Evolutionary conservation across 2,113 vertebrate species (phyloP).

Genomic region (Ornithorhynchus anatinus): DNA sequence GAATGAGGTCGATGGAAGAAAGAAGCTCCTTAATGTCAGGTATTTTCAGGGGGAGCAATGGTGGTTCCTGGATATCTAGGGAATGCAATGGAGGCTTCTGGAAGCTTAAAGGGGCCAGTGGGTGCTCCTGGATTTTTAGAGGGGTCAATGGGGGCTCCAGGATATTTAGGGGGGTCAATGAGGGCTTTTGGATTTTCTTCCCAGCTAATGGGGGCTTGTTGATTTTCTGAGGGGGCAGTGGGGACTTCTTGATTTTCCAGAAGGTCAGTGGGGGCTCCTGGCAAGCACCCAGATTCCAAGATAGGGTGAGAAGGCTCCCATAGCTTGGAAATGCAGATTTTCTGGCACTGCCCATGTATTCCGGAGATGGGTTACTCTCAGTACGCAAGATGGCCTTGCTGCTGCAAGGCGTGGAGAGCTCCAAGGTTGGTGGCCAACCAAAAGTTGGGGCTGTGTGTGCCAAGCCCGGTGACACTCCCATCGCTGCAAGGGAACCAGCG

Average conservation of each 20-base stretch:
- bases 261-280: no score
- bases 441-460: background rate
- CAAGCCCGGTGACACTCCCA: background rate
- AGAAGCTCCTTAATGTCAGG: slow-evolving; percentile 3
- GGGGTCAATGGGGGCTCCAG: no score
- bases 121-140: no score
- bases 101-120: no score
- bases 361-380: background rate
- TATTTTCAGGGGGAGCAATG: background rate
- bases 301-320: background rate
- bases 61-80: background rate
- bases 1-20: background rate
- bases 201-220: no score
- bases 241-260: no score
- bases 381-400: background rate
- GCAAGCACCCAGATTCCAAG: background rate
- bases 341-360: background rate
- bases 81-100: no score
- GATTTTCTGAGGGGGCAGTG: no score
- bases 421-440: background rate
- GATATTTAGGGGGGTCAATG: no score
- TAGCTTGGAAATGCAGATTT: background rate
- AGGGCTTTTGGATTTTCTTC: no score
- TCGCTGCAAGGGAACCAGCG: slow-evolving; percentile 23
- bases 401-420: background rate